A percentile compares a stretch with the other conserved stretches of the same genome.
These are phyloP conservation scores for Phrynosoma blainvillii DNA, from an alignment of 2,113 vertebrate species.

Conservation along the genomic window DNA sequence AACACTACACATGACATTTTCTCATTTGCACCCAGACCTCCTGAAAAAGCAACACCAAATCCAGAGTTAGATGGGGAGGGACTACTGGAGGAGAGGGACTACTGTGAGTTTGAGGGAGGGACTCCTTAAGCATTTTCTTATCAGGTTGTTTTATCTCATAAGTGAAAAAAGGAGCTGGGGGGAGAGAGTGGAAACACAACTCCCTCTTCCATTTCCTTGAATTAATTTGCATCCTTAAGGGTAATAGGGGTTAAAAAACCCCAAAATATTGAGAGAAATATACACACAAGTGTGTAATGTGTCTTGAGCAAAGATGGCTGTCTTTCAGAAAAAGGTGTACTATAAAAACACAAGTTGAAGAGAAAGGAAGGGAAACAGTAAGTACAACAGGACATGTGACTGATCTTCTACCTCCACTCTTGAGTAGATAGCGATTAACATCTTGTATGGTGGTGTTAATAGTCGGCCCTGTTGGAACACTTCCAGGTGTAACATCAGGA, in stretches of 20 bases:
- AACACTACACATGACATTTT: not conserved
- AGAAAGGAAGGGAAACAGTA: not conserved
- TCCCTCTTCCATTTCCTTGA: not conserved
- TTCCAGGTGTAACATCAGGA: slow-evolving; percentile 97
- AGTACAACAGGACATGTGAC: not conserved
- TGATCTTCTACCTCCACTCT: slow-evolving; percentile 87
- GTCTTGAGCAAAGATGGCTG: no score
- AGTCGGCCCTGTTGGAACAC: slow-evolving; percentile 94
- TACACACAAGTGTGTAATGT: not conserved
- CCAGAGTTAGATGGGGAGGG: not conserved
- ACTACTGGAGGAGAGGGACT: not conserved
- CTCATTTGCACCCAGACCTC: no score
- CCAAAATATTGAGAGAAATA: not conserved
- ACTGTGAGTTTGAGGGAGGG: not conserved
- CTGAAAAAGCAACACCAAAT: slow-evolving; percentile 1
- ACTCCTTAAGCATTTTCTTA: not conserved
- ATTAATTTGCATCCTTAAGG: not conserved
- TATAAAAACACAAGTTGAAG: not conserved
- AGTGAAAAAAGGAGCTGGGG: not conserved
- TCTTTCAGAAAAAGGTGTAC: not conserved
- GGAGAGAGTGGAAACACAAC: slow-evolving; percentile 7
- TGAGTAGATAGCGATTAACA: slow-evolving; percentile 97
- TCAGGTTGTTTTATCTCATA: not conserved
- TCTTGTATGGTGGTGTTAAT: slow-evolving; percentile 99
- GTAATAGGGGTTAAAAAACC: not conserved